phyloP scores from a whole-genome alignment of 2,113 vertebrate species.

The Peromyscus polionotus region DNA sequence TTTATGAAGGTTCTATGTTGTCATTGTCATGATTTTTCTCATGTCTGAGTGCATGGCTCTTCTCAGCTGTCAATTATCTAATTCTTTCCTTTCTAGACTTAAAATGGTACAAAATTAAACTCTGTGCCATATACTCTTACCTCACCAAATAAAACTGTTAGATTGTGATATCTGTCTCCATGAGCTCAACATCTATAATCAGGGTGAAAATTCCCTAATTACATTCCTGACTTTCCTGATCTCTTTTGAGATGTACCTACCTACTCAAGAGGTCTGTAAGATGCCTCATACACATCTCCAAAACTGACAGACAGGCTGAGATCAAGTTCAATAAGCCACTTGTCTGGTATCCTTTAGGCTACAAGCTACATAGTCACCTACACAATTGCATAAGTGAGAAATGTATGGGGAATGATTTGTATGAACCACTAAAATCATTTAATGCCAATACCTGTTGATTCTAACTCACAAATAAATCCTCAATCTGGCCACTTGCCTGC shows the following conservation, averaged over 20 bases:
- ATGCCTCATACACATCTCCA: not conserved
- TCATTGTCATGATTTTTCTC: not conserved
- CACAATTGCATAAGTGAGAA: not conserved
- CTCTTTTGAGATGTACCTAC: not conserved
- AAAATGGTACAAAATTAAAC: not conserved
- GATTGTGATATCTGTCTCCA: not conserved
- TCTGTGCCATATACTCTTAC: not conserved
- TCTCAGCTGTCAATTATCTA: not conserved
- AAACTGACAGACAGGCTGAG: not conserved
- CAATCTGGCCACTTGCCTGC: not conserved
- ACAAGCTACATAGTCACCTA: not conserved
- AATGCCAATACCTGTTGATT: not conserved
- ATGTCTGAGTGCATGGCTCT: not conserved
- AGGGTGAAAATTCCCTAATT: not conserved
- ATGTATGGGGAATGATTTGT: not conserved
- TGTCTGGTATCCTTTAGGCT: not conserved
- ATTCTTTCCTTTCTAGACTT: not conserved
- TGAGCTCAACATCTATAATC: not conserved
- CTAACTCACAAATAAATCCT: not conserved
- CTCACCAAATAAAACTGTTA: not conserved
- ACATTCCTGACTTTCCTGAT: not conserved
- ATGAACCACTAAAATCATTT: not conserved
- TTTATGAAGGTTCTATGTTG: not conserved
- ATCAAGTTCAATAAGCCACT: not conserved
- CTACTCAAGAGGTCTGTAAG: fast-evolving